phyloP scores from a whole-genome alignment of 2,888 invertebrate species.

The Campopleginae sp. region DNA sequence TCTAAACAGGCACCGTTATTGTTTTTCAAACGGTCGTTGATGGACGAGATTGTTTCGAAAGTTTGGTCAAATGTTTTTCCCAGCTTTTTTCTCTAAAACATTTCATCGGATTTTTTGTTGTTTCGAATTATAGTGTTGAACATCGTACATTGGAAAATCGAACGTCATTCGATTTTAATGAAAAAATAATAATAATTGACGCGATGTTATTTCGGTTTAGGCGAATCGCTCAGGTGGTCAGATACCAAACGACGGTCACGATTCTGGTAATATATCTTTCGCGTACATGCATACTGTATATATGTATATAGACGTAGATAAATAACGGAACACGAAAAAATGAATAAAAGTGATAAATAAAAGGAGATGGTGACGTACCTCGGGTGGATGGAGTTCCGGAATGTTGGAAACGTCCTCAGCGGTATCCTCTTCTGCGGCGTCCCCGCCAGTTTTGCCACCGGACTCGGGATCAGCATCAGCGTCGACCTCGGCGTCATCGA shows the following conservation, averaged over 20 bases:
- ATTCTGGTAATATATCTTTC: conserved; percentile 5
- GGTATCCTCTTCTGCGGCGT: conserved; percentile 80
- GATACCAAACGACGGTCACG: conserved; percentile 16
- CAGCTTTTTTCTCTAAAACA: neutral
- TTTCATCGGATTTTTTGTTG: neutral
- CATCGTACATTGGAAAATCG: neutral
- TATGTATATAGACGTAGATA: neutral
- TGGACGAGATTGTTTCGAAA: neutral
- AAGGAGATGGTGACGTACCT: conserved; percentile 72
- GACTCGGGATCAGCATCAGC: conserved; percentile 73
- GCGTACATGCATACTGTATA: neutral
- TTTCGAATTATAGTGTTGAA: neutral
- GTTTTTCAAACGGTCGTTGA: neutral
- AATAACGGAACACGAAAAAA: neutral
- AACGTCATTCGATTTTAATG: neutral
- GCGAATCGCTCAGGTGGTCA: conserved; percentile 1
- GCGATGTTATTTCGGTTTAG: neutral
- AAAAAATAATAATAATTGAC: neutral
- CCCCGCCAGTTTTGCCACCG: conserved; percentile 77
- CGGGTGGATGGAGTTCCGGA: conserved; percentile 82
- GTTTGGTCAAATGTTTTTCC: conserved; percentile 11
- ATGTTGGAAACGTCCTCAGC: conserved; percentile 78
- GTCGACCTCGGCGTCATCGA: conserved; percentile 78
- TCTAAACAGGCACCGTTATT: too few relatives aligned
- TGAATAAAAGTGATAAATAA: conserved; percentile 30